These are phyloP conservation scores for Drosophila leonis DNA, from an alignment of 2,888 invertebrate genomes.

Conservation along the genomic window DNA sequence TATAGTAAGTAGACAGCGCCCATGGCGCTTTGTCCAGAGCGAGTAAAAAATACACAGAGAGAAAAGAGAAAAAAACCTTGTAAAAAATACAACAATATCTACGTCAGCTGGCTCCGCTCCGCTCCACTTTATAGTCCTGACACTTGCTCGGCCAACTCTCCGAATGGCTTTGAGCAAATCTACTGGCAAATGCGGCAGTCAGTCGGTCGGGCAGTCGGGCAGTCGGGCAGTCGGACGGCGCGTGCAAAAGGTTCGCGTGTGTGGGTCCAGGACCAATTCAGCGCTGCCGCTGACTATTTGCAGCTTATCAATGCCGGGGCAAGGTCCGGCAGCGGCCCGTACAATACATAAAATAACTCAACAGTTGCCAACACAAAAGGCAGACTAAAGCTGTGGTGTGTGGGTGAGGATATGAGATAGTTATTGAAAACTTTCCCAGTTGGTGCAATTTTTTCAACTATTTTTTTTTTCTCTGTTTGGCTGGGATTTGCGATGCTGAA, in stretches of 20 bases:
- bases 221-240: no score
- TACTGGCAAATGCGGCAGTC: constrained; percentile 52
- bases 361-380: constrained; percentile 62
- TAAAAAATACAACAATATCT: constrained; percentile 21
- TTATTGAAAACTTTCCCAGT: constrained; percentile 57
- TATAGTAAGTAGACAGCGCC: constrained; percentile 57
- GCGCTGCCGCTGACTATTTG: constrained; percentile 45
- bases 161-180: constrained; percentile 52
- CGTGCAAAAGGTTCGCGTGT: background rate
- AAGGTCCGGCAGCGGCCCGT: constrained; percentile 24
- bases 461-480: background rate
- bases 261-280: constrained; percentile 4
- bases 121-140: constrained; percentile 1
- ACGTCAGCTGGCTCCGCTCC: background rate
- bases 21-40: constrained; percentile 17
- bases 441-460: constrained; percentile 17
- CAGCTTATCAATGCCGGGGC: constrained; percentile 64
- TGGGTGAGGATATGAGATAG: constrained; percentile 45
- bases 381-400: constrained; percentile 27
- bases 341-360: constrained; percentile 64
- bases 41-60: constrained; percentile 4
- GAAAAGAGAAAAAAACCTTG: background rate
- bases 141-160: constrained; percentile 11
- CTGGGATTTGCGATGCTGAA: constrained; percentile 30
- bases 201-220: background rate